Percentiles rank a stretch among this genome's conserved stretches.
These are phyloP conservation scores for Amazona vittata DNA, from an alignment of 2,113 vertebrate genomes.

Conservation along the genomic window DNA sequence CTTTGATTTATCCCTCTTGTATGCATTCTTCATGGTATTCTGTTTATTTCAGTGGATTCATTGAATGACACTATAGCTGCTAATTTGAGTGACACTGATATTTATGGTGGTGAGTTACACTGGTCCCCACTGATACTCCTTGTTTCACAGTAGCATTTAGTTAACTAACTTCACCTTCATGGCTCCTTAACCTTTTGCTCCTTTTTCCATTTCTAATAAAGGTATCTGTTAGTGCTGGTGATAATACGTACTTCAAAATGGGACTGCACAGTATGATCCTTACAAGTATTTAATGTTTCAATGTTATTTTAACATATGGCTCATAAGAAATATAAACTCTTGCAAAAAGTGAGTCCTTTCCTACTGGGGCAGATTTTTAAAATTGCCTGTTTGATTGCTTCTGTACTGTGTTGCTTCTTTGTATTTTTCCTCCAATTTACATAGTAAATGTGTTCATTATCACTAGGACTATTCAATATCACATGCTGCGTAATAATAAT, in stretches of 20 bases:
- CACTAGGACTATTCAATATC: conserved; percentile 44
- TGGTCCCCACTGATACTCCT: conserved; percentile 81
- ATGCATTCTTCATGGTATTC: conserved; percentile 85
- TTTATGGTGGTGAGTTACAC: conserved; percentile 98
- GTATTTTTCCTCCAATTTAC: not conserved
- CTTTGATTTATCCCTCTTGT: conserved; percentile 70
- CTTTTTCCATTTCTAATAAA: conserved; percentile 64
- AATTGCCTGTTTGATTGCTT: not conserved
- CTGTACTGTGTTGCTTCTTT: not conserved
- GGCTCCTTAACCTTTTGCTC: conserved; percentile 68
- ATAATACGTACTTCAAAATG: conserved; percentile 42
- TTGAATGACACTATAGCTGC: conserved; percentile 99
- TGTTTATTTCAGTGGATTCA: conserved; percentile 99
- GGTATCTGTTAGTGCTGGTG: conserved; percentile 57
- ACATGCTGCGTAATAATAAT: not conserved
- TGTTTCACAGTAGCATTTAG: conserved; percentile 78
- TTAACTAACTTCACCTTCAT: conserved; percentile 83
- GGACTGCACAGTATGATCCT: not conserved
- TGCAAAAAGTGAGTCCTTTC: not conserved
- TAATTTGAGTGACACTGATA: conserved; percentile 99
- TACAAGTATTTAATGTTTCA: not conserved
- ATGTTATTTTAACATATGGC: not conserved
- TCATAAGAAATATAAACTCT: not conserved
- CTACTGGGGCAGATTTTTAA: not conserved
- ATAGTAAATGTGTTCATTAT: conserved; percentile 31